Percentiles rank a stretch among this genome's conserved stretches.
phyloP scores from a whole-genome alignment of 2,113 vertebrate species.

The Oryzias celebensis region DNA sequence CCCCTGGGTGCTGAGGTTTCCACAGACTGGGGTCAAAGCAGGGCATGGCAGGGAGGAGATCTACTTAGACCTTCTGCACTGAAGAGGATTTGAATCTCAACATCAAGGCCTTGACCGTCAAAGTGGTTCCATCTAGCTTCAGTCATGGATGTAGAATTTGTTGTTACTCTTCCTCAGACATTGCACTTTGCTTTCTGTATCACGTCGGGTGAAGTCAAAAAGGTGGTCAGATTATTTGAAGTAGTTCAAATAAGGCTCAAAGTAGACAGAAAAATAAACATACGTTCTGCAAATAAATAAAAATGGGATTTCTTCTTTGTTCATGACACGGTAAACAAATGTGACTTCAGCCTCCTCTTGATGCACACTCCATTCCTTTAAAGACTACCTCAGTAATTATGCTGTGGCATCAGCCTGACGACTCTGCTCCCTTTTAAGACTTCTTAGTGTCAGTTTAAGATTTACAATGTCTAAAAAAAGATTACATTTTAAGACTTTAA shows the following conservation, averaged over 20 bases:
- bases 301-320: slow-evolving; percentile 20
- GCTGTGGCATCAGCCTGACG: slow-evolving; percentile 60
- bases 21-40: slow-evolving; percentile 67
- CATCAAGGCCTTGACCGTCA: slow-evolving; percentile 65
- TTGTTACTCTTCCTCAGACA: neutral
- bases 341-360: slow-evolving; percentile 36
- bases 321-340: slow-evolving; percentile 24
- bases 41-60: slow-evolving; percentile 61
- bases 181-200: slow-evolving; percentile 28
- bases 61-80: slow-evolving; percentile 66
- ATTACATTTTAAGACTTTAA: slow-evolving; percentile 72
- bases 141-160: slow-evolving; percentile 1
- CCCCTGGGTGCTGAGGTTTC: slow-evolving; percentile 73
- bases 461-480: slow-evolving; percentile 74
- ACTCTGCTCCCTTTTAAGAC: slow-evolving; percentile 76
- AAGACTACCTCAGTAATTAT: slow-evolving; percentile 73
- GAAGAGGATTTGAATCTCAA: slow-evolving; percentile 59
- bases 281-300: slow-evolving; percentile 37
- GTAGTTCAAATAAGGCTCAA: slow-evolving; percentile 32
- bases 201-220: slow-evolving; percentile 32
- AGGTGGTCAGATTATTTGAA: slow-evolving; percentile 32
- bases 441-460: slow-evolving; percentile 78
- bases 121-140: slow-evolving; percentile 56
- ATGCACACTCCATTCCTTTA: slow-evolving; percentile 50
- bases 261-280: slow-evolving; percentile 20